Evolutionary conservation across 2,113 vertebrate genomes (phyloP).

Genomic region (Gymnocephalus cernua): DNA sequence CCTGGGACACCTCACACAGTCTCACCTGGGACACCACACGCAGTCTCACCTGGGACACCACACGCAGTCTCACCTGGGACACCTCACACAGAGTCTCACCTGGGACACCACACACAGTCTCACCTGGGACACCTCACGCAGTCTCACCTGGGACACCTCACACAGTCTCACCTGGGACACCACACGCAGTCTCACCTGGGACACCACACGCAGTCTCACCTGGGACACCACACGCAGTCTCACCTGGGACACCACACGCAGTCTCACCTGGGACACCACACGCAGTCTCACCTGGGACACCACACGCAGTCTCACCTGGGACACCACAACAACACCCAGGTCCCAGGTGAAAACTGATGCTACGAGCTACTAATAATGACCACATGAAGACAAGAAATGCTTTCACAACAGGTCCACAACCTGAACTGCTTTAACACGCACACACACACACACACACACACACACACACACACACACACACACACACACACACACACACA

Average conservation of each 20-base stretch:
- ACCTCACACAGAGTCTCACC: no score
- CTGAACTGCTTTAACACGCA: no score
- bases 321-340: background rate
- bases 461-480: no score
- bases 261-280: background rate
- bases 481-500: no score
- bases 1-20: background rate
- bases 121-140: constrained; percentile 1
- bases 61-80: background rate
- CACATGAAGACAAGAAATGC: background rate
- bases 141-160: background rate
- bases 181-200: no score
- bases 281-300: background rate
- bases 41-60: background rate
- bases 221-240: background rate
- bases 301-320: background rate
- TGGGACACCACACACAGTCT: background rate
- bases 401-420: no score
- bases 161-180: background rate
- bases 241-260: background rate
- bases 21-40: background rate
- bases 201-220: background rate
- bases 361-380: background rate
- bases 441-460: no score
- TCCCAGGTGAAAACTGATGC: no score